These are phyloP conservation scores for Tortrix viridana DNA, from an alignment of 2,888 invertebrate genomes.

Conservation along the genomic window DNA sequence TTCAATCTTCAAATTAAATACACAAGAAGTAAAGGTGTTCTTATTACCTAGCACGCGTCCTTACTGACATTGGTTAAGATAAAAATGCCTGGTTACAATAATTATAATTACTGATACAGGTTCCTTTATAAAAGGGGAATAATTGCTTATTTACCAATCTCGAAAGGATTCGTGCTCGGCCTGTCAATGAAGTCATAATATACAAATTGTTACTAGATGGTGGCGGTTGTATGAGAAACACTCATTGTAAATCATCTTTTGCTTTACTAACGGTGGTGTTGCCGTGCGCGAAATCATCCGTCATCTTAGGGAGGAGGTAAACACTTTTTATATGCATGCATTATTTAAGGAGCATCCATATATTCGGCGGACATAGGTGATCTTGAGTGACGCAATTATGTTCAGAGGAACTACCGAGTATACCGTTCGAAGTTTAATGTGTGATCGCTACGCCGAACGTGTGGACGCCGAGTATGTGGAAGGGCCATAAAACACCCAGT, in stretches of 20 bases:
- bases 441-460: too few species aligned
- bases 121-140: background rate
- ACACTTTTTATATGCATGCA: constrained; percentile 41
- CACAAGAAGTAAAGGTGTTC: constrained; percentile 16
- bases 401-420: too few species aligned
- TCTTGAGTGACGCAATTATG: too few species aligned
- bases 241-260: constrained; percentile 82
- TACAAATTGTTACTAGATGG: constrained; percentile 74
- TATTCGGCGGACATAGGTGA: background rate
- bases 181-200: constrained; percentile 12
- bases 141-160: background rate
- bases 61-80: background rate
- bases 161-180: constrained; percentile 7
- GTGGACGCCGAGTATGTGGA: too few species aligned
- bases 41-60: constrained; percentile 1
- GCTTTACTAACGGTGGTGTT: constrained; percentile 82
- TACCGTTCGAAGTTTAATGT: too few species aligned
- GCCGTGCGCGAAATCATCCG: constrained; percentile 63
- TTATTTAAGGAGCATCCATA: background rate
- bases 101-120: too few species aligned
- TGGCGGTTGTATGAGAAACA: constrained; percentile 84
- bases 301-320: constrained; percentile 79
- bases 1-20: background rate
- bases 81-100: too few species aligned
- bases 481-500: too few species aligned